These are phyloP conservation scores for Triplophysa bombifrons DNA, from an alignment of 2,797 vertebrate species.

Conservation along the genomic window DNA sequence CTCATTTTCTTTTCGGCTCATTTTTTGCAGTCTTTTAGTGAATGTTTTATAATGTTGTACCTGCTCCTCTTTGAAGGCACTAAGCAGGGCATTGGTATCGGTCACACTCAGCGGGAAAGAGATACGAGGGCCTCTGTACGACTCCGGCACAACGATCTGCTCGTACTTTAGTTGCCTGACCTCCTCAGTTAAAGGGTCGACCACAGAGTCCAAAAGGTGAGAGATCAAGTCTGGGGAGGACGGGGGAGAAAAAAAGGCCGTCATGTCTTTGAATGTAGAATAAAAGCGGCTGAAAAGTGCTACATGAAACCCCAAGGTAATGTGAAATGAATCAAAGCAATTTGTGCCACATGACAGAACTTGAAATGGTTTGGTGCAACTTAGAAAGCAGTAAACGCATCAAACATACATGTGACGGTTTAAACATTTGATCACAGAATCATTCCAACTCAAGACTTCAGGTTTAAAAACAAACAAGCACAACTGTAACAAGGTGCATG, in stretches of 20 bases:
- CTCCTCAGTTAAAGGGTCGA: slow-evolving; percentile 67
- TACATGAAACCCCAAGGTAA: neutral
- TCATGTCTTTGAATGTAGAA: neutral
- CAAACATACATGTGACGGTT: neutral
- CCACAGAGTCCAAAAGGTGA: slow-evolving; percentile 73
- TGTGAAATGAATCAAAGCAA: neutral
- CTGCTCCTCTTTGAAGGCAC: slow-evolving; percentile 88
- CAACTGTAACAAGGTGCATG: neutral
- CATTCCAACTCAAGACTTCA: neutral
- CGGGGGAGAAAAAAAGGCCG: neutral
- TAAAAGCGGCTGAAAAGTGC: neutral
- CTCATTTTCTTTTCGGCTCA: neutral
- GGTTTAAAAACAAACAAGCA: neutral
- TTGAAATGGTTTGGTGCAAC: neutral
- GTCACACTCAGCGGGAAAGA: slow-evolving; percentile 86
- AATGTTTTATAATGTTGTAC: slow-evolving; percentile 58
- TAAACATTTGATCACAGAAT: neutral
- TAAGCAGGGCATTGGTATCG: slow-evolving; percentile 83
- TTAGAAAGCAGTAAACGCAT: neutral
- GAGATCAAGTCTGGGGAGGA: slow-evolving; percentile 77
- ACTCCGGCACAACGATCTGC: slow-evolving; percentile 79
- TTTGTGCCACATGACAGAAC: neutral
- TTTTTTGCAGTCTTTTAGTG: slow-evolving; percentile 32
- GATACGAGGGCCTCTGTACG: slow-evolving; percentile 86
- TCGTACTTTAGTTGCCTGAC: slow-evolving; percentile 72